phyloP scores from a whole-genome alignment of 2,113 vertebrate genomes.

The Erythrocebus patas region DNA sequence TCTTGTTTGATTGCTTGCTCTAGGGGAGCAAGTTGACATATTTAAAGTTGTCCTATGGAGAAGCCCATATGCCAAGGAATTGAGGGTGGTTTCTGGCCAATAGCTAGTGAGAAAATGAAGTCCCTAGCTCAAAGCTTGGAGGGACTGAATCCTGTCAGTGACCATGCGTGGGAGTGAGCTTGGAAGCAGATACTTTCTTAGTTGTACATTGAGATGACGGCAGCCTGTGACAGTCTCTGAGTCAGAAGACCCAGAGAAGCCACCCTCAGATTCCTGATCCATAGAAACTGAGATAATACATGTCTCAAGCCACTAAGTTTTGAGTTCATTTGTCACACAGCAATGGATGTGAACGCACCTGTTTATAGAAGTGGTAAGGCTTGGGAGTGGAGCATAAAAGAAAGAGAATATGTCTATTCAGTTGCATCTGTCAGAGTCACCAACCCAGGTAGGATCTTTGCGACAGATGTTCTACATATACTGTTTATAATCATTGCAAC shows the following conservation, averaged over 20 bases:
- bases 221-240: not conserved
- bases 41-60: not conserved
- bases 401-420: not conserved
- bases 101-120: not conserved
- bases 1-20: not conserved
- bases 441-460: not conserved
- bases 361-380: not conserved
- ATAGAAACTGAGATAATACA: not conserved
- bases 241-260: not conserved
- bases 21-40: not conserved
- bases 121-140: not conserved
- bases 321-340: not conserved
- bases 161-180: not conserved
- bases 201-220: not conserved
- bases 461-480: not conserved
- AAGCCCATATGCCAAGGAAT: not conserved
- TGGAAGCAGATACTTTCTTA: not conserved
- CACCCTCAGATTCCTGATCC: not conserved
- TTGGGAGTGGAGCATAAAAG: not conserved
- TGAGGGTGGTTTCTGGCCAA: not conserved
- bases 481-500: not conserved
- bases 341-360: not conserved
- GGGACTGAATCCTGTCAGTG: not conserved
- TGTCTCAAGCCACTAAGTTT: not conserved
- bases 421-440: not conserved